These are phyloP conservation scores for Leptinotarsa lineolata DNA, from an alignment of 1,140 invertebrate genomes.

Conservation along the genomic window DNA sequence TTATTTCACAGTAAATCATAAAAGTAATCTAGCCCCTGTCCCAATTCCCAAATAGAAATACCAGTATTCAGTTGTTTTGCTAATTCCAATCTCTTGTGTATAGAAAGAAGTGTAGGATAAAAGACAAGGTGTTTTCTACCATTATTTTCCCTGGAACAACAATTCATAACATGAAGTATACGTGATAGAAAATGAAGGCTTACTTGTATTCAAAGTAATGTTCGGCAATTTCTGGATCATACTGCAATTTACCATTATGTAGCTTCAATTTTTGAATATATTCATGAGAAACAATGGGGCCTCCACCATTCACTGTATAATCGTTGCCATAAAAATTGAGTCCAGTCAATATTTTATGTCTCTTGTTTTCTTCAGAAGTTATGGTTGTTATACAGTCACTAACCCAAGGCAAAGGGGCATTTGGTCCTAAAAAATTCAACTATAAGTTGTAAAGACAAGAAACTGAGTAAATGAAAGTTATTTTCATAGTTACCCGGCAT, in stretches of 20 bases:
- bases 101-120: conserved; percentile 87
- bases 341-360: conserved; percentile 83
- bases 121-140: conserved; percentile 72
- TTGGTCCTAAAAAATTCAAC: conserved; percentile 63
- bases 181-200: conserved; percentile 49
- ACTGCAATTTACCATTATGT: conserved; percentile 72
- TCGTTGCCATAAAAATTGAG: conserved; percentile 94
- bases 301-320: conserved; percentile 76
- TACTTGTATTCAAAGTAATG: conserved; percentile 87
- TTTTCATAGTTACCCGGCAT: conserved; percentile 66
- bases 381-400: conserved; percentile 76
- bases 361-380: conserved; percentile 65
- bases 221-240: conserved; percentile 78
- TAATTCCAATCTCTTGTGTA: conserved; percentile 78
- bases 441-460: no score
- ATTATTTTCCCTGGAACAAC: conserved; percentile 48
- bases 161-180: conserved; percentile 8
- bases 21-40: conserved; percentile 94
- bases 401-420: conserved; percentile 86
- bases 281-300: conserved; percentile 77
- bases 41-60: conserved; percentile 92
- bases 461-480: conserved; percentile 10
- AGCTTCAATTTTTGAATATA: conserved; percentile 73
- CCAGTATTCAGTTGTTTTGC: conserved; percentile 80
- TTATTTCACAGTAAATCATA: conserved; percentile 23